A percentile compares a stretch with the other conserved stretches of the same genome.
phyloP scores from a whole-genome alignment of 2,797 vertebrate species.

The Sciaenops ocellatus region DNA sequence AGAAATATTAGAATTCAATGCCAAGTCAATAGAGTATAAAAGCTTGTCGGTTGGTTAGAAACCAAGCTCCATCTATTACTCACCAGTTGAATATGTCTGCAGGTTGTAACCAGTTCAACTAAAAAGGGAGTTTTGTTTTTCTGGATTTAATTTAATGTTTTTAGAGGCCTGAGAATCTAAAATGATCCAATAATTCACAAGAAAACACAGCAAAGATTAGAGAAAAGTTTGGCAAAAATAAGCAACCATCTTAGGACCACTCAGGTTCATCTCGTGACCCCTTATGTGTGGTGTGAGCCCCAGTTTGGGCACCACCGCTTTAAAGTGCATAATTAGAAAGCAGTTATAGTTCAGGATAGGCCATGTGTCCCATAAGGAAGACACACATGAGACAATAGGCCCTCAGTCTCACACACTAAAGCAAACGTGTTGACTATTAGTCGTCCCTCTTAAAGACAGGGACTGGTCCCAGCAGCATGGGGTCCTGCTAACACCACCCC shows the following conservation, averaged over 20 bases:
- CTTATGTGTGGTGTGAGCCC: background rate
- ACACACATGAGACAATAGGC: constrained; percentile 65
- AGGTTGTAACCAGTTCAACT: background rate
- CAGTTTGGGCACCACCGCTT: background rate
- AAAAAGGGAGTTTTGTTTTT: background rate
- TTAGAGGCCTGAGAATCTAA: background rate
- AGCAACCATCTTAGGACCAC: background rate
- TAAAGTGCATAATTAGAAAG: constrained; percentile 3
- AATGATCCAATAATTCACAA: background rate
- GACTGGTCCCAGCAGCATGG: constrained; percentile 74
- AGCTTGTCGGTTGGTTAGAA: too few species aligned
- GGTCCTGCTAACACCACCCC: constrained; percentile 58
- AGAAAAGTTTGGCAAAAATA: background rate
- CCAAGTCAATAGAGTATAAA: background rate
- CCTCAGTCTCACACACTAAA: constrained; percentile 59
- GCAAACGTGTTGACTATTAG: constrained; percentile 72
- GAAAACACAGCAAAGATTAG: background rate
- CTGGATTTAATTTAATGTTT: background rate
- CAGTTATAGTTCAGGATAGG: constrained; percentile 32
- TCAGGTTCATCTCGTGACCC: background rate
- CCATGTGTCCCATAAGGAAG: constrained; percentile 36
- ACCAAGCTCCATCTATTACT: too few species aligned
- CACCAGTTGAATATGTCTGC: too few species aligned
- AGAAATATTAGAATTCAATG: background rate
- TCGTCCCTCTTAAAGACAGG: constrained; percentile 62